Conservation (phyloP, 1,140 invertebrate species). For the Myzus persicae region DNA sequence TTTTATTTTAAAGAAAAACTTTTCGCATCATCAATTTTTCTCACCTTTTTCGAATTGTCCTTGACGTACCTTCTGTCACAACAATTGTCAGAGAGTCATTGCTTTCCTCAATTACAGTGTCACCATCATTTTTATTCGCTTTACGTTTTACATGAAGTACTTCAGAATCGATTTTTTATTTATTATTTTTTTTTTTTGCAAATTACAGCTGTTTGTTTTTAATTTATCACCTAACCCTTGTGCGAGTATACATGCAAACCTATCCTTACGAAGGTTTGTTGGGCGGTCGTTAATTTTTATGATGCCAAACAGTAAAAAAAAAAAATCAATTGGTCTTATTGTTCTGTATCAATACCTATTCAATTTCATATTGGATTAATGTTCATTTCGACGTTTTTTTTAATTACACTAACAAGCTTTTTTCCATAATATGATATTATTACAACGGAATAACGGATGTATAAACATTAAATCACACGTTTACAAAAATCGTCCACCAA, state of each 20-base stretch:
- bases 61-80: neutral
- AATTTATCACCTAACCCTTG: neutral
- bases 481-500: neutral
- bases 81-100: neutral
- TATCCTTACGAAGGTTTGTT: neutral
- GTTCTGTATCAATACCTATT: constrained; percentile 18
- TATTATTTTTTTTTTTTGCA: neutral
- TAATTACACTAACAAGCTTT: neutral
- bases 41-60: neutral
- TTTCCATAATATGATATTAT: neutral
- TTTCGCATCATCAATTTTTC: neutral
- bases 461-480: neutral
- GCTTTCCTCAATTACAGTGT: neutral
- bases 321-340: neutral
- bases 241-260: neutral
- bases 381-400: neutral
- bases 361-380: constrained; percentile 12
- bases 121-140: neutral
- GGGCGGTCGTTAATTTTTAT: neutral
- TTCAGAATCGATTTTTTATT: neutral
- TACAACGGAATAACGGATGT: neutral
- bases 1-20: constrained; percentile 2
- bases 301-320: neutral
- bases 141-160: neutral
- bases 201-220: neutral